Conservation (phyloP, 2,797 vertebrate species). For the Mycteria americana region DNA sequence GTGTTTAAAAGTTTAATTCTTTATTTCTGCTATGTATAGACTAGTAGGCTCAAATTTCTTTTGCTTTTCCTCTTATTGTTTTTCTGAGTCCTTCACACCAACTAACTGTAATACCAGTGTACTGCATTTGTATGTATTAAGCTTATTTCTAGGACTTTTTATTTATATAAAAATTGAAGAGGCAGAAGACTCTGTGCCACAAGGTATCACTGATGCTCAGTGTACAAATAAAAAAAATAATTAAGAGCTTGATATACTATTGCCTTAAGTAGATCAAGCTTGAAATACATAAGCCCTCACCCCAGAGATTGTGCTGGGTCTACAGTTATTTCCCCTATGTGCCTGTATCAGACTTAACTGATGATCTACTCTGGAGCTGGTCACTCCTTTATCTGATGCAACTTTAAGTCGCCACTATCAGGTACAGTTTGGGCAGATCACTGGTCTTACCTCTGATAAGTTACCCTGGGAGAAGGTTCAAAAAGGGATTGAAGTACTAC, state of each 20-base stretch:
- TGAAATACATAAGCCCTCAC: background rate
- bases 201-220: background rate
- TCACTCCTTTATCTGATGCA: background rate
- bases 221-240: background rate
- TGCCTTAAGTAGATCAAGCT: conserved; percentile 17
- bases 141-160: background rate
- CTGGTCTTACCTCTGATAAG: background rate
- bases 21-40: background rate
- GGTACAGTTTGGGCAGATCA: background rate
- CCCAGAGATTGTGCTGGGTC: background rate
- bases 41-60: background rate
- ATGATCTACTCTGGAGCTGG: background rate
- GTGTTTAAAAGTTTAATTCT: background rate
- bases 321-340: background rate
- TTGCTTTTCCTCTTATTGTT: background rate
- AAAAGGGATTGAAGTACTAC: background rate
- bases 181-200: background rate
- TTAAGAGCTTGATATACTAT: background rate
- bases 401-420: background rate
- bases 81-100: background rate
- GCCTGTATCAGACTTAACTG: background rate
- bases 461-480: background rate
- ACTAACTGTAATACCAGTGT: background rate
- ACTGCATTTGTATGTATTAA: background rate
- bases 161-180: background rate